Conservation (phyloP, 2,888 invertebrate genomes). For the Hirtodrosophila histrioides region DNA sequence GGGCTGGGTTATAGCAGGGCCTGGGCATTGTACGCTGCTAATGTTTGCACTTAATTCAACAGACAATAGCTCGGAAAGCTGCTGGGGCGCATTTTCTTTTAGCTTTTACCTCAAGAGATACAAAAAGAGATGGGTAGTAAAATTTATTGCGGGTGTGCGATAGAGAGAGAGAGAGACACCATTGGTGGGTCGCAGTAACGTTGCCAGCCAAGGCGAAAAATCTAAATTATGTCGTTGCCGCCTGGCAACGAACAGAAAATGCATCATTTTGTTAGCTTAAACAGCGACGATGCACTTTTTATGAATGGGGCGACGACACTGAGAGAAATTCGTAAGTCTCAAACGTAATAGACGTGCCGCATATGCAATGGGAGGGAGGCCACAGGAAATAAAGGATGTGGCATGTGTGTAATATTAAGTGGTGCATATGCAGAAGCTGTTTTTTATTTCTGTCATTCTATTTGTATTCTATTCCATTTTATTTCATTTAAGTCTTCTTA, state of each 20-base stretch:
- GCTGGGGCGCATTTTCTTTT: constrained; percentile 55
- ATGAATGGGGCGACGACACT: constrained; percentile 53
- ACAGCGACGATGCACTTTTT: constrained; percentile 62
- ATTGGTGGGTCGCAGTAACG: not conserved
- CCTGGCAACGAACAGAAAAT: constrained; percentile 53
- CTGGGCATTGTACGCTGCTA: constrained; percentile 61
- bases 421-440: too few relatives aligned
- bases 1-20: constrained; percentile 7
- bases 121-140: constrained; percentile 4
- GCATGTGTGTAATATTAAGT: too few relatives aligned
- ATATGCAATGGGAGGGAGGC: too few relatives aligned
- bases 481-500: too few relatives aligned
- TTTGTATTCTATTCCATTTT: too few relatives aligned
- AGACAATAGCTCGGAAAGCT: constrained; percentile 68
- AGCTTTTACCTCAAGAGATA: constrained; percentile 45
- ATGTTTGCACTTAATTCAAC: constrained; percentile 81
- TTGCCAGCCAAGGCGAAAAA: constrained; percentile 57
- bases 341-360: too few relatives aligned
- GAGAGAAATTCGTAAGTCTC: constrained; percentile 14
- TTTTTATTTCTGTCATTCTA: too few relatives aligned
- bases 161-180: not conserved
- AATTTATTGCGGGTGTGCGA: constrained; percentile 13
- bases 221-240: constrained; percentile 79
- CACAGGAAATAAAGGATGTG: too few relatives aligned
- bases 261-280: constrained; percentile 76